phyloP scores from a whole-genome alignment of 37 sponge, comb jelly and placozoan species.

The Haliclona indistincta region DNA sequence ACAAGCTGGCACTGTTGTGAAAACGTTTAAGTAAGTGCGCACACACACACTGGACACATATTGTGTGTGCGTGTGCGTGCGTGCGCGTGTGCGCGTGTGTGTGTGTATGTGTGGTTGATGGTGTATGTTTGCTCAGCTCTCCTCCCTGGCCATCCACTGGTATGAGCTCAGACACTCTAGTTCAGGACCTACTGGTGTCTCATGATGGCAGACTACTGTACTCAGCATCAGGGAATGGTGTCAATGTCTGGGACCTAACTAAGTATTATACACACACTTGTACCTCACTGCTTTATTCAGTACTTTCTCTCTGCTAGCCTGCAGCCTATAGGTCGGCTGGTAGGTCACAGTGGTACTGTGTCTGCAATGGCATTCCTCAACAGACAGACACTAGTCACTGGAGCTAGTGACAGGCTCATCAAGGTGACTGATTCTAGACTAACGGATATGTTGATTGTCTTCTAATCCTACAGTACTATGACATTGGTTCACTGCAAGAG shows the following conservation, averaged over 20 bases:
- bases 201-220: constrained; percentile 46
- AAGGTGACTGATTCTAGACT: constrained; percentile 23
- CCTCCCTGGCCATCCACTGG: no score
- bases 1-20: no score
- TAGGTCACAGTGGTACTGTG: constrained; percentile 77
- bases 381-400: constrained; percentile 41
- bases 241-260: constrained; percentile 76
- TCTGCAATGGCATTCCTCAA: constrained; percentile 33
- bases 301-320: constrained; percentile 16
- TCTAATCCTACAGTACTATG: background rate
- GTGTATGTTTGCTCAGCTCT: no score
- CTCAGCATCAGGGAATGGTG: constrained; percentile 59
- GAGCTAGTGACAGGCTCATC: constrained; percentile 72
- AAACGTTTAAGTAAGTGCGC: no score
- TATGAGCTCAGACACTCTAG: constrained; percentile 47
- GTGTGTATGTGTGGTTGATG: no score
- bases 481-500: no score
- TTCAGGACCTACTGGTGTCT: constrained; percentile 69
- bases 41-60: no score
- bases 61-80: no score
- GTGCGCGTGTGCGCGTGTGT: no score
- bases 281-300: background rate
- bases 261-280: no score
- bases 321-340: constrained; percentile 40
- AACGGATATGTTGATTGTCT: background rate